Conservation (phyloP, 2,797 vertebrate genomes). For the Poeciliopsis turneri region DNA sequence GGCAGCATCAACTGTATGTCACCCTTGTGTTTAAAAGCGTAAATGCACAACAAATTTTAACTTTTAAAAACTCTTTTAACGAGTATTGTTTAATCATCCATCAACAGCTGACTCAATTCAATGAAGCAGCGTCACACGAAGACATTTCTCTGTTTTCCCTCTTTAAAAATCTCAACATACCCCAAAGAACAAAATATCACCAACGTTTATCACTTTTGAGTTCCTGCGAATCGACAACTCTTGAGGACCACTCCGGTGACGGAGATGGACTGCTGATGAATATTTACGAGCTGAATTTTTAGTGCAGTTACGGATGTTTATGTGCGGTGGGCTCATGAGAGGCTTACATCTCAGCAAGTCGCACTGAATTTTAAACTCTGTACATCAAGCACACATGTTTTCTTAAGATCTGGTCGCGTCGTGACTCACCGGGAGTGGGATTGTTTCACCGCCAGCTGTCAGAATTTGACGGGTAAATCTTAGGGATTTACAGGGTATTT, state of each 20-base stretch:
- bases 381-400: background rate
- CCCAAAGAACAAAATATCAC: background rate
- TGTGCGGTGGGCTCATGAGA: background rate
- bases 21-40: background rate
- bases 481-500: background rate
- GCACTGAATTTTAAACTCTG: constrained; percentile 4
- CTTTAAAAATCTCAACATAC: background rate
- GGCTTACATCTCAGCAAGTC: constrained; percentile 2
- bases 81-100: background rate
- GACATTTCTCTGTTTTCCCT: background rate
- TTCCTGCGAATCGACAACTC: background rate
- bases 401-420: background rate
- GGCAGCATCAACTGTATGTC: background rate
- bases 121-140: background rate
- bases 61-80: background rate
- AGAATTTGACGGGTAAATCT: background rate
- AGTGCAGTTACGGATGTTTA: background rate
- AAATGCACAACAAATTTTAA: background rate
- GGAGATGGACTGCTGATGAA: background rate
- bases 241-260: background rate
- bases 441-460: background rate
- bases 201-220: background rate
- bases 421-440: background rate
- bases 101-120: background rate
- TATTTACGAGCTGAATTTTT: background rate